phyloP scores from a whole-genome alignment of 2,888 invertebrate genomes.

The Melanostoma mellinum region DNA sequence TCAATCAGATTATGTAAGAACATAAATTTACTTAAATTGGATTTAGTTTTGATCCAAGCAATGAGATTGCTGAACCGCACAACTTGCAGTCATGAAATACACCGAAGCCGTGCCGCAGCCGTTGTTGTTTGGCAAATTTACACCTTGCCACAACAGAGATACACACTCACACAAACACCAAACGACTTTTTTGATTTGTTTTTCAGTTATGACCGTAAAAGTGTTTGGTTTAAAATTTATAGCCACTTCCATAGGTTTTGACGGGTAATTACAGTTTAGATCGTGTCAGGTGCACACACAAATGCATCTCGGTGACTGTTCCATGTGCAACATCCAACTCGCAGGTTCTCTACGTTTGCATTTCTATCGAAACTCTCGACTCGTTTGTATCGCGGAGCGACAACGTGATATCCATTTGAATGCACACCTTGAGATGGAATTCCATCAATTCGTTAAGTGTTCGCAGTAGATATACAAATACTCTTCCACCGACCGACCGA shows the following conservation, averaged over 20 bases:
- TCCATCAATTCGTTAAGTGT: slow-evolving; percentile 70
- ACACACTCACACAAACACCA: not conserved
- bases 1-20: slow-evolving; percentile 62
- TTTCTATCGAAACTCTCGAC: slow-evolving; percentile 17
- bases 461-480: slow-evolving; percentile 17
- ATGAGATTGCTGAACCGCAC: slow-evolving; percentile 29
- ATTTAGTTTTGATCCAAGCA: slow-evolving; percentile 40
- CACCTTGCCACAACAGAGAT: slow-evolving; percentile 37
- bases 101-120: not conserved
- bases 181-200: slow-evolving; percentile 3
- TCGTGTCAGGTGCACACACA: slow-evolving; percentile 71
- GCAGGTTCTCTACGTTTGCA: slow-evolving; percentile 28
- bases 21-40: slow-evolving; percentile 53
- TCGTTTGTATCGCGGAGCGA: not conserved
- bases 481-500: slow-evolving; percentile 8
- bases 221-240: slow-evolving; percentile 65
- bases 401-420: slow-evolving; percentile 53
- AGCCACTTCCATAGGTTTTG: slow-evolving; percentile 68
- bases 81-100: slow-evolving; percentile 19
- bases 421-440: slow-evolving; percentile 73
- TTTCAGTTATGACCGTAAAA: slow-evolving; percentile 51
- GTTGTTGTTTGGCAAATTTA: slow-evolving; percentile 60
- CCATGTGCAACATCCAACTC: slow-evolving; percentile 43
- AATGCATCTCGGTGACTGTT: slow-evolving; percentile 20
- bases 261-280: slow-evolving; percentile 72